phyloP scores from a whole-genome alignment of 2,113 vertebrate species.

The Naja naja region DNA sequence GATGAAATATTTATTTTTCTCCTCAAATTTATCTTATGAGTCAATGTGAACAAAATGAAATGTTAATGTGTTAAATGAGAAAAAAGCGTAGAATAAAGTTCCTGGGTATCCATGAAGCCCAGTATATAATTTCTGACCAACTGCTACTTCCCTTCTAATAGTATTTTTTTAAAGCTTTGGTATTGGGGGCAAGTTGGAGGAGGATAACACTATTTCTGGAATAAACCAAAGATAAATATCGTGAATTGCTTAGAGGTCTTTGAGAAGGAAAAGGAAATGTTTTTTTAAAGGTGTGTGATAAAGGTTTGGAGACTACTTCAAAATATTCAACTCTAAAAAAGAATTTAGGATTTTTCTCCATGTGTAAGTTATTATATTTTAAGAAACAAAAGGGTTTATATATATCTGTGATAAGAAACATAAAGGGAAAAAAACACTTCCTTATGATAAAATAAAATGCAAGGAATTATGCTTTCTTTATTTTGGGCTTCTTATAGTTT shows the following conservation, averaged over 20 bases:
- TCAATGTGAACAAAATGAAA: neutral
- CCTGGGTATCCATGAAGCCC: neutral
- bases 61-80: neutral
- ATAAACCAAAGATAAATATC: neutral
- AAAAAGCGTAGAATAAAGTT: neutral
- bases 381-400: neutral
- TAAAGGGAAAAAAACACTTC: neutral
- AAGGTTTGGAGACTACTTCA: neutral
- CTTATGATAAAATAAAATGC: neutral
- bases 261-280: neutral
- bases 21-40: neutral
- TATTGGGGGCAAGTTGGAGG: neutral
- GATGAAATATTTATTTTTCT: neutral
- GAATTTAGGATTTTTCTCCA: neutral
- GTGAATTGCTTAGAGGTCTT: neutral
- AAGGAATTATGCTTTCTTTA: neutral
- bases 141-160: neutral
- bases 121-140: neutral
- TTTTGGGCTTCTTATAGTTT: neutral
- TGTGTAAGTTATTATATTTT: constrained; percentile 24
- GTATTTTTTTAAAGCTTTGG: neutral
- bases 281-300: neutral
- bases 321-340: constrained; percentile 5
- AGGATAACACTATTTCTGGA: neutral
- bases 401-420: neutral